Evolutionary conservation across 1,140 invertebrate genomes (phyloP).

Genomic region (Centruroides vittatus): DNA sequence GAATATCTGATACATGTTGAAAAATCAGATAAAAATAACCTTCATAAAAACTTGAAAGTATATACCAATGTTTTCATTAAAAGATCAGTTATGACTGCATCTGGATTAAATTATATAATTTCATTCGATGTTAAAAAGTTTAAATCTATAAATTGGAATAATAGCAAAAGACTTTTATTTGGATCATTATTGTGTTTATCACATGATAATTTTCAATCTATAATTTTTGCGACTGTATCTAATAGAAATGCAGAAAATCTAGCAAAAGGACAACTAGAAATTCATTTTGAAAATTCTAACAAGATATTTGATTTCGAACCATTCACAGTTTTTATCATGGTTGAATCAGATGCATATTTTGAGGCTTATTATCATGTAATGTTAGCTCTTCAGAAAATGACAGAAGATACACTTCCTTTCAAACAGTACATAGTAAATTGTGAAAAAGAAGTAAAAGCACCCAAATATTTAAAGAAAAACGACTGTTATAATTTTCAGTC

Average conservation of each 20-base stretch:
- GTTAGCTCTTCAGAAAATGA: slow-evolving; percentile 25
- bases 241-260: slow-evolving; percentile 36
- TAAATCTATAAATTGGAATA: slow-evolving; percentile 24
- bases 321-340: slow-evolving; percentile 21
- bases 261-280: slow-evolving; percentile 24
- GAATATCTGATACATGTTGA: neutral
- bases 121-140: slow-evolving; percentile 23
- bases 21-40: neutral
- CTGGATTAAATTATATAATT: slow-evolving; percentile 16
- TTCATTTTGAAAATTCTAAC: slow-evolving; percentile 2
- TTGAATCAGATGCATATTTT: slow-evolving; percentile 37
- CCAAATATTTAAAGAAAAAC: slow-evolving; percentile 9
- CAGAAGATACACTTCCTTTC: slow-evolving; percentile 28
- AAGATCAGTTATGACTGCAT: neutral
- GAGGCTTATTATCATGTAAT: slow-evolving; percentile 35
- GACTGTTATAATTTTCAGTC: slow-evolving; percentile 1
- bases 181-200: slow-evolving; percentile 59
- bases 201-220: slow-evolving; percentile 44
- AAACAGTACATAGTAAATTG: slow-evolving; percentile 21
- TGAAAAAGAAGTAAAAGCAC: slow-evolving; percentile 3
- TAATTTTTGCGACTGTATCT: slow-evolving; percentile 48
- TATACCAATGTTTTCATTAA: slow-evolving; percentile 4
- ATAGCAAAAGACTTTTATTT: slow-evolving; percentile 45
- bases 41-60: neutral
- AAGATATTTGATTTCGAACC: slow-evolving; percentile 4